Percentiles rank a stretch among this genome's conserved stretches.
These are phyloP conservation scores for Orientallactaga bullata DNA, from an alignment of 2,113 vertebrate genomes.

Conservation along the genomic window DNA sequence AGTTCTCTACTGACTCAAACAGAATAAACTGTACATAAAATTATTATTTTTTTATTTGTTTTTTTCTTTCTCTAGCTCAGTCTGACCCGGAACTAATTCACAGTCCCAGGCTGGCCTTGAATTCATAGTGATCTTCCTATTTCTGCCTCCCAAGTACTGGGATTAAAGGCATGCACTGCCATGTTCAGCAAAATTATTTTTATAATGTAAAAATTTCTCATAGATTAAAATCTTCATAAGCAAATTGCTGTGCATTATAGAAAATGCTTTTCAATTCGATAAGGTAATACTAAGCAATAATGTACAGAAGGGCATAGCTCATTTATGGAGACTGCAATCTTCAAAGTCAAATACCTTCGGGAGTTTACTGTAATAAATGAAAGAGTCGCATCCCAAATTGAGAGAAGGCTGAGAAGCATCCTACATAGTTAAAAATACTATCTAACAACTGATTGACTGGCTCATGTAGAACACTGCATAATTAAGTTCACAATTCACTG, in stretches of 20 bases:
- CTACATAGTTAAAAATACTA: not conserved
- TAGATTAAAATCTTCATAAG: conserved; percentile 7
- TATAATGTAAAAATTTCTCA: not conserved
- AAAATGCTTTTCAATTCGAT: not conserved
- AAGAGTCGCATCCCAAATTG: not conserved
- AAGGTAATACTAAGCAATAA: not conserved
- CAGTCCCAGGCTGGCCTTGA: too few species aligned
- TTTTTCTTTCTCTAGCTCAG: too few species aligned
- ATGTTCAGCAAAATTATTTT: not conserved
- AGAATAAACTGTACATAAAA: not conserved
- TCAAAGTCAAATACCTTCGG: not conserved
- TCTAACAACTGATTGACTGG: not conserved
- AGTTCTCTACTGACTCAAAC: not conserved
- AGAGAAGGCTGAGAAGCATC: not conserved
- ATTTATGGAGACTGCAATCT: not conserved
- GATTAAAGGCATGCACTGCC: not conserved
- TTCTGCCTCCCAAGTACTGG: too few species aligned
- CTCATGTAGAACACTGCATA: not conserved
- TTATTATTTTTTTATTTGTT: too few species aligned
- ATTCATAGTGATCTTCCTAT: too few species aligned
- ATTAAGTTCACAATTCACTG: not conserved
- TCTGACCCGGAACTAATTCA: too few species aligned
- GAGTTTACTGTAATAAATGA: not conserved
- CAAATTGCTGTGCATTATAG: not conserved
- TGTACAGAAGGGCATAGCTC: not conserved